These are phyloP conservation scores for Chelon labrosus DNA, from an alignment of 2,797 vertebrate species.

Conservation along the genomic window DNA sequence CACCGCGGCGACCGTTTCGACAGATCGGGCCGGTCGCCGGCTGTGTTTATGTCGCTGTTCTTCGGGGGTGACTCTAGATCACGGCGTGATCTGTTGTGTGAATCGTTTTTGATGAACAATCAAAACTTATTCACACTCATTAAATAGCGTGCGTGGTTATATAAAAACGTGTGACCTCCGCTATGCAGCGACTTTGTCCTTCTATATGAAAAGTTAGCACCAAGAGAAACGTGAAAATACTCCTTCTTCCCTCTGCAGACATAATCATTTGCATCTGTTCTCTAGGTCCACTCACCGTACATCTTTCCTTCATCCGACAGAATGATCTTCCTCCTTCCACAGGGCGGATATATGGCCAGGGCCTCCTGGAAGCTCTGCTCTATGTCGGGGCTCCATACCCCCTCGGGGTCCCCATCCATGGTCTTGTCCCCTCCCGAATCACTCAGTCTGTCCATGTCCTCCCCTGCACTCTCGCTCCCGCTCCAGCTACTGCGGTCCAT, in stretches of 20 bases:
- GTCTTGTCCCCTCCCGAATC: constrained; percentile 97
- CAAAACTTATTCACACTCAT: too few species aligned
- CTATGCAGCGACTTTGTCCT: too few species aligned
- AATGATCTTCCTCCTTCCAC: constrained; percentile 98
- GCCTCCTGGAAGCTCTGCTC: constrained; percentile 99
- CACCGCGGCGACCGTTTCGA: background rate
- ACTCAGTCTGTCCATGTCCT: constrained; percentile 95
- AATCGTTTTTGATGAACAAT: too few species aligned
- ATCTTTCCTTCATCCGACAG: constrained; percentile 99
- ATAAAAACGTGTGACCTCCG: too few species aligned
- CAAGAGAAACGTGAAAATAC: too few species aligned
- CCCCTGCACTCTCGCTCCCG: constrained; percentile 96
- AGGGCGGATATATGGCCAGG: constrained; percentile 97
- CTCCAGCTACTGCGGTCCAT: constrained; percentile 99
- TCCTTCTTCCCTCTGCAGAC: too few species aligned
- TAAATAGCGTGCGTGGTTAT: too few species aligned
- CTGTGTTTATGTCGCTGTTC: background rate
- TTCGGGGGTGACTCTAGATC: too few species aligned
- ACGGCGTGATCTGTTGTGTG: too few species aligned
- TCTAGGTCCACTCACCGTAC: constrained; percentile 92
- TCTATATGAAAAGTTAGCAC: too few species aligned
- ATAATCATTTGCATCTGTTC: background rate
- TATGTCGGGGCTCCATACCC: constrained; percentile 98
- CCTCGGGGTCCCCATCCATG: constrained; percentile 97
- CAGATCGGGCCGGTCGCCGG: too few species aligned